These are phyloP conservation scores for Porites lutea DNA, from an alignment of 64 coral and sea anemone genomes.

Conservation along the genomic window DNA sequence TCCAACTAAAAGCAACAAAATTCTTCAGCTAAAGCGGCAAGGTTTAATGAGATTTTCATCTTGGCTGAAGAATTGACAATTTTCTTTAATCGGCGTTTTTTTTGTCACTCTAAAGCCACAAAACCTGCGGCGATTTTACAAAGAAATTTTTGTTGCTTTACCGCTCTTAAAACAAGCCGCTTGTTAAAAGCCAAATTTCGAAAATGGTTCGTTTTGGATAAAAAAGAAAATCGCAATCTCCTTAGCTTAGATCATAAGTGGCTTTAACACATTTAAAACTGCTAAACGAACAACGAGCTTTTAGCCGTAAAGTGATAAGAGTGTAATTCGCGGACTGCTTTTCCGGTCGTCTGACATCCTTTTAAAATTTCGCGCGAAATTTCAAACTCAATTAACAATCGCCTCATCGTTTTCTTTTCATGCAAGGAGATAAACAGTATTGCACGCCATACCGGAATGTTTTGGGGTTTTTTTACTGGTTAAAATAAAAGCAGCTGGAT, in stretches of 20 bases:
- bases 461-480: too few relatives aligned
- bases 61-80: neutral
- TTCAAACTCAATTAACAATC: too few relatives aligned
- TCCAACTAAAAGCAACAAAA: neutral
- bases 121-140: slow-evolving; percentile 34
- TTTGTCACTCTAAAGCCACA: neutral
- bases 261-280: neutral
- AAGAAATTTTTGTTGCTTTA: slow-evolving; percentile 7
- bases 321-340: neutral
- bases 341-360: neutral
- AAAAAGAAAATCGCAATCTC: neutral
- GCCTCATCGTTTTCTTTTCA: neutral
- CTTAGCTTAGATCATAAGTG: neutral
- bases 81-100: slow-evolving; percentile 34
- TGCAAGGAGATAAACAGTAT: neutral
- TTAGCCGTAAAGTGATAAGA: slow-evolving; percentile 8
- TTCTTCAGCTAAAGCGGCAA: neutral
- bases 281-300: neutral
- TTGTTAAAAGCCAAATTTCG: neutral
- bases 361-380: too few relatives aligned
- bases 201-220: neutral
- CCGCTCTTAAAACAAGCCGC: neutral
- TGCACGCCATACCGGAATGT: neutral
- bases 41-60: neutral
- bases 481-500: too few relatives aligned